Base-by-base conservation (phyloP, 2,888 invertebrate species). In the Apamea anceps region DNA sequence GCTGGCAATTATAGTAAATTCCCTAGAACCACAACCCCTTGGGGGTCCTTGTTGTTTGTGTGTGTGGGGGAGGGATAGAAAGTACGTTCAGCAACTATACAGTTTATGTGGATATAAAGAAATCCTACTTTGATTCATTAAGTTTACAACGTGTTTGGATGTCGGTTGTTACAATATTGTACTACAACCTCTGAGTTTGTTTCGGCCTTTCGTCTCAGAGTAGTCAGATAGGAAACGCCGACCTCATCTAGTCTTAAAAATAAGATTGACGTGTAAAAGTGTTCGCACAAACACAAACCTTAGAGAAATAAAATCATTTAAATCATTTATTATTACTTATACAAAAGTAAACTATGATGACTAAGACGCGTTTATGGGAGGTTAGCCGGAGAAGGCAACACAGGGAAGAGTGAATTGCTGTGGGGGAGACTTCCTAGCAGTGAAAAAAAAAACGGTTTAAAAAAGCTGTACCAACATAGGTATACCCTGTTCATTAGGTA, bases 91-190 rank as follows among this genome's bases (percentile, higher is more conserved):
- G 42, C 10, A 45, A 54, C 71, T 32, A 15, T 45, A 45, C 15
- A 32, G 37, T 62, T 67, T n/a, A 67, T 48, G 45, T 28, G 0
- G 5, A 37, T 57, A 25, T 18, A 62, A 54, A 48, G 25, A 62
- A 54, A 48, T 70, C 18, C 21, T 67, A 60, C n/a, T 65, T 81
- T 51, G n/a, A 81, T 80, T 68, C 5, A 54, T 79, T 57, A 48
- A n/a, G 12, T 25, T 78, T 57, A 75, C 28, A 21, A 48, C 42
- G 12, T 42, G 18, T 63, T 65, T 74, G 6, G 7, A 57, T 62
- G 7, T 15, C 2, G 21, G 25, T 57, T 21, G 15, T 15, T 48
- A 48, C 48, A 48, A 48, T 48, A 48, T 48, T 48, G 15, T 48
- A 48, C 48, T 48, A 15, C 15, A 15, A 15, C 5, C 48, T 48